Conservation (phyloP, 53 echinoderm and acorn worm genomes). For the Apostichopus leukothele region DNA sequence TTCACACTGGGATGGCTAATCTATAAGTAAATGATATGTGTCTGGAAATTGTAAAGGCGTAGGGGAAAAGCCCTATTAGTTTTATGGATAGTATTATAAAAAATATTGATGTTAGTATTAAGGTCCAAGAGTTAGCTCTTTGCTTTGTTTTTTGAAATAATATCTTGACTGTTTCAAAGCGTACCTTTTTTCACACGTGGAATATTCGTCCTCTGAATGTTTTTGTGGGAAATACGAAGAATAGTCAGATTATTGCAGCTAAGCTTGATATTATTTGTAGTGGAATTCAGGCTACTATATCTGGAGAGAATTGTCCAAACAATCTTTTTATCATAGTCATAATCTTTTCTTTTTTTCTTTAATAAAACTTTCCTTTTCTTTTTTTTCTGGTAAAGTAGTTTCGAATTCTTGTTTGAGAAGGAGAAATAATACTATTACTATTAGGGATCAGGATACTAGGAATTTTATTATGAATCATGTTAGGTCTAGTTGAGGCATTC, state of each 20-base stretch:
- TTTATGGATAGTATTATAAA: slow-evolving; percentile 54
- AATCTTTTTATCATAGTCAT: slow-evolving; percentile 49
- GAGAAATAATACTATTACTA: slow-evolving; percentile 7
- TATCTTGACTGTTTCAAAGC: background rate
- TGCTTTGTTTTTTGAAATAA: slow-evolving; percentile 52
- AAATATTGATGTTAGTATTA: slow-evolving; percentile 38
- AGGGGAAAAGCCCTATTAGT: slow-evolving; percentile 52
- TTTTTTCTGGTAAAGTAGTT: no score
- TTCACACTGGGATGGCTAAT: slow-evolving; percentile 52
- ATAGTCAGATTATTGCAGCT: slow-evolving; percentile 43
- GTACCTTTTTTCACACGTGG: background rate
- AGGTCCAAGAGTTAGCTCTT: slow-evolving; percentile 42
- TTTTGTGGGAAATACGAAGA: slow-evolving; percentile 35
- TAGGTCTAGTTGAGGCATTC: slow-evolving; percentile 76
- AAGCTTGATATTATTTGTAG: slow-evolving; percentile 30
- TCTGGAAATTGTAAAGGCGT: slow-evolving; percentile 54
- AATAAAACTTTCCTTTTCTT: background rate
- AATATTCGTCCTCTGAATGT: slow-evolving; percentile 35
- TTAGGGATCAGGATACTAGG: slow-evolving; percentile 42
- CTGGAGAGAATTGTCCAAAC: slow-evolving; percentile 67
- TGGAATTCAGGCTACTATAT: slow-evolving; percentile 21
- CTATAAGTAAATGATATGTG: slow-evolving; percentile 59
- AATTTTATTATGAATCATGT: slow-evolving; percentile 54
- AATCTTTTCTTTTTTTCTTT: slow-evolving; percentile 28
- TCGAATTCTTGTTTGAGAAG: no score